Base-by-base conservation (phyloP, 2,113 vertebrate genomes). In the Polyodon spathula region DNA sequence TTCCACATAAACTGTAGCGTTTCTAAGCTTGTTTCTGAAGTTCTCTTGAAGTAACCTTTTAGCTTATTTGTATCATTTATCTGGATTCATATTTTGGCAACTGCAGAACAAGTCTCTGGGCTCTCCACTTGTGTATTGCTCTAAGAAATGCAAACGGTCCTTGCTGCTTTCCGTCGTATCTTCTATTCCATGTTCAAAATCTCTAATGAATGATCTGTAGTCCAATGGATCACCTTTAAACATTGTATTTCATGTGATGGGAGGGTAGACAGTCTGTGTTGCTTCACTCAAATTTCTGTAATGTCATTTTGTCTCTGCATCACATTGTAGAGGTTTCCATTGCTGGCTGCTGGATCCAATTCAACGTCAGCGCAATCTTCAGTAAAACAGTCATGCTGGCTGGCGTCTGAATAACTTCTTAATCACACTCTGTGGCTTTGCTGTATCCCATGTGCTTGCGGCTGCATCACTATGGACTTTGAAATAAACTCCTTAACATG, bases 41-140 rank as follows among this genome's bases (percentile, higher is more conserved):
- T 39, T 55, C 2, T 65, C 46, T 14, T n/a, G n/a, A 27, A 66
- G 53, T 14, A 66, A 40, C 8, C 10, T 14, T 39, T 54, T 10
- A 14, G 61, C 68, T 14, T 64, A 40, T 42, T 11, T 14, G 37
- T 70, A 70, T 0, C 61, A 53, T 16, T 4, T n/a, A 2, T 63
- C 15, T 48, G 46, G 16, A 17, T 57, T 40, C 61, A 61, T 60
- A 48, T 58, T 57, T 8, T 66, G 37, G 37, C 63, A 69, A 52
- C 60, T 68, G 38, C 51, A 52, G 6, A 68, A 52, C 38, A 68
- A 62, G 6, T 63, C 60, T 4, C 15, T 11, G 3, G 43, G 60
- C 15, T 60, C 58, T 5, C 66, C 66, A 6, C 50, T 57, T 6
- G 69, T 68, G 46, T 50, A 68, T n/a, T 66, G 48, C n/a, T 68